Conservation (phyloP, 30 jellyfish, hydroid and myxozoan species). For the Cassiopea andromeda region DNA sequence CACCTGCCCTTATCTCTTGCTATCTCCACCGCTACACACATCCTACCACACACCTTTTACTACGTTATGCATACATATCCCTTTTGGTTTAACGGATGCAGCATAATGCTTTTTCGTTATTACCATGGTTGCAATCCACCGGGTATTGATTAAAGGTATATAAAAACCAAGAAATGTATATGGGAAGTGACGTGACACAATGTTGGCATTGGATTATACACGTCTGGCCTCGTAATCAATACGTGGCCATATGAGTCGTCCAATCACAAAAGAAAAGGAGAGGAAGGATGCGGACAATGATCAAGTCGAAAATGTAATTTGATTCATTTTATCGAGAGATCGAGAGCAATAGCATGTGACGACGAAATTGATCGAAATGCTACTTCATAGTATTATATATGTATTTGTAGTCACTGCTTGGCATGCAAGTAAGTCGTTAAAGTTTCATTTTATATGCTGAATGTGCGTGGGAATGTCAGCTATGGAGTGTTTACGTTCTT, state of each 20-base stretch:
- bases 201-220: not conserved
- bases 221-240: not conserved
- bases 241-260: not conserved
- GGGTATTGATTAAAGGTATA: too few species aligned
- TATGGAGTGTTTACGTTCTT: not conserved
- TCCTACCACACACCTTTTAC: too few species aligned
- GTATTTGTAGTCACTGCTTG: not conserved
- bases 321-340: not conserved
- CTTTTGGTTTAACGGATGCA: too few species aligned
- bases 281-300: not conserved
- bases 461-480: not conserved
- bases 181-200: too few species aligned
- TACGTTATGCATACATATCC: too few species aligned
- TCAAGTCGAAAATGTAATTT: not conserved
- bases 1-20: too few species aligned
- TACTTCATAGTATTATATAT: too few species aligned
- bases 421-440: not conserved
- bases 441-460: not conserved
- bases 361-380: not conserved
- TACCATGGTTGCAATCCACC: too few species aligned
- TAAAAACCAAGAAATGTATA: too few species aligned
- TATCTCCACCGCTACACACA: too few species aligned
- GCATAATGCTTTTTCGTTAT: too few species aligned
- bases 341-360: not conserved
- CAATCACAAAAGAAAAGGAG: not conserved